Conservation (phyloP, 2,797 vertebrate species). For the Paramormyrops hopkinsi region DNA sequence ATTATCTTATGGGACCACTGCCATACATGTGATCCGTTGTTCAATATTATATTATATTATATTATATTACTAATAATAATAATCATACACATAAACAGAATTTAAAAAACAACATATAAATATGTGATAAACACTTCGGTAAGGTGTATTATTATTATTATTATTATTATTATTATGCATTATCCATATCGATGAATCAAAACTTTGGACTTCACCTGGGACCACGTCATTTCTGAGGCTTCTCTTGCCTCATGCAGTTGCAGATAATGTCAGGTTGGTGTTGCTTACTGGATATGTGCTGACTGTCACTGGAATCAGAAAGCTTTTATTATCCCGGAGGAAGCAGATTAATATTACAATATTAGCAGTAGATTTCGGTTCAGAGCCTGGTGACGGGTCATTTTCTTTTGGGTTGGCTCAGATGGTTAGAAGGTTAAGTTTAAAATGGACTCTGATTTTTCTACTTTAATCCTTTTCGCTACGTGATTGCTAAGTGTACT, state of each 20-base stretch:
- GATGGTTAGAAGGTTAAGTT: neutral
- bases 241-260: neutral
- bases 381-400: neutral
- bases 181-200: neutral
- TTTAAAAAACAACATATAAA: neutral
- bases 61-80: neutral
- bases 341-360: neutral
- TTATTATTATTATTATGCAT: neutral
- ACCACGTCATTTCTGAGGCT: neutral
- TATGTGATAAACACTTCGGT: neutral
- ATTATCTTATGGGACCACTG: neutral
- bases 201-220: neutral
- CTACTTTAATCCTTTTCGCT: neutral
- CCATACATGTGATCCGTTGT: neutral
- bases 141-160: neutral
- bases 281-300: neutral
- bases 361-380: neutral
- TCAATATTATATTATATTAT: neutral
- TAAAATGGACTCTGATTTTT: neutral
- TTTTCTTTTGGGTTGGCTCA: neutral
- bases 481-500: neutral
- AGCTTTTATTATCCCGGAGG: neutral
- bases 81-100: neutral
- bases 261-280: neutral
- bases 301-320: neutral